Evolutionary conservation across 2,888 invertebrate genomes (phyloP).

Genomic region (Didymodactylos carnosus): DNA sequence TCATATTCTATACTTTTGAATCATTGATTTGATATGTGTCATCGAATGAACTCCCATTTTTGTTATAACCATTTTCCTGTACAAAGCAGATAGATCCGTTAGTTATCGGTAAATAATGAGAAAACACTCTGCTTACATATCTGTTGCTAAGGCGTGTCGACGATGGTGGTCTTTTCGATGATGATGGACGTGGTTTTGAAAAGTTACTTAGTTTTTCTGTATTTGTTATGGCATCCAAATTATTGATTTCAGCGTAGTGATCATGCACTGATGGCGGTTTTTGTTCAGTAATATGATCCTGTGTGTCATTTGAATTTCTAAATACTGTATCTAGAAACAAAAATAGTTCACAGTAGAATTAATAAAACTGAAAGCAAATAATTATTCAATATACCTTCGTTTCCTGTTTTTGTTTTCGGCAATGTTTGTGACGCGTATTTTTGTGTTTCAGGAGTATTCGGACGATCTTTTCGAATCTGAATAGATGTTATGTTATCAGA

Average conservation of each 20-base stretch:
- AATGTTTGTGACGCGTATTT: neutral
- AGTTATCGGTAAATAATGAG: neutral
- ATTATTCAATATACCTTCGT: neutral
- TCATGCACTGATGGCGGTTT: too few species aligned
- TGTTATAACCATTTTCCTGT: conserved; percentile 1
- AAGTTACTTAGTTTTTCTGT: conserved; percentile 29
- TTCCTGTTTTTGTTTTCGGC: neutral
- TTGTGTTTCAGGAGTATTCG: neutral
- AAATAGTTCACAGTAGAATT: neutral
- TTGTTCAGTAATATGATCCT: too few species aligned
- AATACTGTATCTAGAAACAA: neutral
- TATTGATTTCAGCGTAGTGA: conserved; percentile 15
- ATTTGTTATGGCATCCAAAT: conserved; percentile 24
- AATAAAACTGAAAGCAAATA: too few species aligned
- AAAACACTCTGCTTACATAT: conserved; percentile 16
- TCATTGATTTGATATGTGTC: neutral
- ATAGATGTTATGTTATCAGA: too few species aligned
- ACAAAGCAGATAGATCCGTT: conserved; percentile 15
- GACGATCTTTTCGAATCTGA: neutral
- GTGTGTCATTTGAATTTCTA: conserved; percentile 12
- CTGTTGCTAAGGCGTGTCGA: conserved; percentile 36
- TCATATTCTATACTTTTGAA: too few species aligned
- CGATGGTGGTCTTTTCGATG: conserved; percentile 48
- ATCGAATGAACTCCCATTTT: neutral
- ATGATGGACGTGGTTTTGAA: conserved; percentile 39